A percentile compares a stretch with the other conserved stretches of the same genome.
Evolutionary conservation across 2,113 vertebrate genomes (phyloP).

Genomic region (Dicentrarchus labrax): DNA sequence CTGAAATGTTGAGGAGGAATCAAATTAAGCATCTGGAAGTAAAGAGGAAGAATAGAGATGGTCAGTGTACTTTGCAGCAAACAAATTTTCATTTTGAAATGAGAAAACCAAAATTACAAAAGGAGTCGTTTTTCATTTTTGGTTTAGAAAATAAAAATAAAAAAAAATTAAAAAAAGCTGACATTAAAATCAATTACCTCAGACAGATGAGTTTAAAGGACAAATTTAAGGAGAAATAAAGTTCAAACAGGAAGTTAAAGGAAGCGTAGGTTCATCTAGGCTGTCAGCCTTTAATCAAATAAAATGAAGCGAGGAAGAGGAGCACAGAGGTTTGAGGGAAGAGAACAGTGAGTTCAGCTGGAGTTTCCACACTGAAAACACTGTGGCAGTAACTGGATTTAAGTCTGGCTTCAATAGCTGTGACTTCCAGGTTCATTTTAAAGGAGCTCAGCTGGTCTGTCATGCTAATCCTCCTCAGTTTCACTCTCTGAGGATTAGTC

Average conservation of each 20-base stretch:
- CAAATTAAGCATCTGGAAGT: background rate
- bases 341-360: background rate
- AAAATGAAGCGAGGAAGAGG: background rate
- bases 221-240: background rate
- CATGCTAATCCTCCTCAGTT: constrained; percentile 15
- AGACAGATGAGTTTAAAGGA: background rate
- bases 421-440: constrained; percentile 21
- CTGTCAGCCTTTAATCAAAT: background rate
- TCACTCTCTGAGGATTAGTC: constrained; percentile 38
- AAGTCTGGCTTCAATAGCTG: constrained; percentile 15
- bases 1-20: background rate
- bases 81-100: no score
- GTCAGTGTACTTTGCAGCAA: no score
- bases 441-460: constrained; percentile 13
- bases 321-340: background rate
- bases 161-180: no score
- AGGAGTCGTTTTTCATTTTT: no score
- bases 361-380: background rate
- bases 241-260: background rate
- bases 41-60: background rate
- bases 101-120: no score
- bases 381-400: background rate
- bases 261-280: background rate
- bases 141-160: no score
- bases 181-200: no score